Evolutionary conservation across 1,140 invertebrate species (phyloP).

Genomic region (Pseudomyrmex pallidus): DNA sequence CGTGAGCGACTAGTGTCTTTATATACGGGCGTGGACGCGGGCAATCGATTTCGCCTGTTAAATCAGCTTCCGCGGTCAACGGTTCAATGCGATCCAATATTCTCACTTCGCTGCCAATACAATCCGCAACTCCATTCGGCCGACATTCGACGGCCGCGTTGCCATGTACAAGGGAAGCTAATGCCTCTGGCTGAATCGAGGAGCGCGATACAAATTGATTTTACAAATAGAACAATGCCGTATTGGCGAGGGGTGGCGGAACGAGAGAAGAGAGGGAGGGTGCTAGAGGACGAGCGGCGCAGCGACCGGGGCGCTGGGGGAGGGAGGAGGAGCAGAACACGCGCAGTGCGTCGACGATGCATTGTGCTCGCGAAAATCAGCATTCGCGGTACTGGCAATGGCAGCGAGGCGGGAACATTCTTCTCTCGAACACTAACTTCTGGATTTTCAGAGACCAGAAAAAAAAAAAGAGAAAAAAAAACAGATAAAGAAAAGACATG

Average conservation of each 20-base stretch:
- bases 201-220: constrained; percentile 76
- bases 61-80: constrained; percentile 78
- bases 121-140: constrained; percentile 73
- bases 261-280: neutral
- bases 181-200: constrained; percentile 69
- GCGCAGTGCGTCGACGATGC: constrained; percentile 59
- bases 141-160: constrained; percentile 67
- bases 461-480: constrained; percentile 48
- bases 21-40: constrained; percentile 48
- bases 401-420: constrained; percentile 70
- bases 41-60: constrained; percentile 72
- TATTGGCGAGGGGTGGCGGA: constrained; percentile 31
- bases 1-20: constrained; percentile 36
- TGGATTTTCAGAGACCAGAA: constrained; percentile 53
- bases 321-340: constrained; percentile 40
- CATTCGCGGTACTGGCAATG: constrained; percentile 49
- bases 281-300: too few relatives aligned
- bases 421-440: constrained; percentile 59
- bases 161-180: constrained; percentile 59
- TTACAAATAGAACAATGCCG: constrained; percentile 74
- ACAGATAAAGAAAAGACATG: constrained; percentile 44
- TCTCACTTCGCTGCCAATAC: constrained; percentile 79
- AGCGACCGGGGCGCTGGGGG: neutral
- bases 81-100: constrained; percentile 79
- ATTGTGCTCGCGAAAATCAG: constrained; percentile 62